These are phyloP conservation scores for Dryadula phaetusa DNA, from an alignment of 2,888 invertebrate genomes.

Conservation along the genomic window DNA sequence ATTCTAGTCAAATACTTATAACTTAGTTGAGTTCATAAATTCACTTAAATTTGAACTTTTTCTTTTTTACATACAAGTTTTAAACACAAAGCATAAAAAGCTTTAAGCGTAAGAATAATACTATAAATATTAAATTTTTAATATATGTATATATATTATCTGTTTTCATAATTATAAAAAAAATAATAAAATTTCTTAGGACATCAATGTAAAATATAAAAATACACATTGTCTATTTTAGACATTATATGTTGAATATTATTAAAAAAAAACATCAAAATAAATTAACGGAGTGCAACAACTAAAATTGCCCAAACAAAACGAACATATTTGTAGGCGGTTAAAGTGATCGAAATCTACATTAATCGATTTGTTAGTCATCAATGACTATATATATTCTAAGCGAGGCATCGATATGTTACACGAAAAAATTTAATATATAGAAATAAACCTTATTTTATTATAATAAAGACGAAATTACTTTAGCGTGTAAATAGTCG, in stretches of 20 bases:
- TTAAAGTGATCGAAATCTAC: constrained; percentile 11
- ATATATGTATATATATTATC: too few relatives aligned
- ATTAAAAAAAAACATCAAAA: background rate
- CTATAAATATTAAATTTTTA: too few relatives aligned
- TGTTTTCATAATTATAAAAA: too few relatives aligned
- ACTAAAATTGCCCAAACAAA: constrained; percentile 6
- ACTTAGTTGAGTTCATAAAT: background rate
- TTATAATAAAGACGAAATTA: background rate
- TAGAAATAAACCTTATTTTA: constrained; percentile 9
- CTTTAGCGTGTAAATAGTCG: background rate
- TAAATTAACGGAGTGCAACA: background rate
- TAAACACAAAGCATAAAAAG: too few relatives aligned
- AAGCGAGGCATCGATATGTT: constrained; percentile 31
- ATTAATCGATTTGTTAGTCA: constrained; percentile 27
- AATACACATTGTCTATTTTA: background rate
- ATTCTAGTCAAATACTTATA: background rate
- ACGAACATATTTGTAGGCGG: constrained; percentile 15
- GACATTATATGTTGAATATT: background rate
- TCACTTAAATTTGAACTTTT: background rate
- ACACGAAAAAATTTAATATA: background rate
- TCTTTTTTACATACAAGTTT: background rate
- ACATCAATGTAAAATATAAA: too few relatives aligned
- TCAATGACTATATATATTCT: constrained; percentile 36
- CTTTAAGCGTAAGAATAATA: too few relatives aligned
- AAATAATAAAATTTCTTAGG: too few relatives aligned